Base-by-base conservation (phyloP, 2,888 invertebrate species). In the Quadroppia sp. region DNA sequence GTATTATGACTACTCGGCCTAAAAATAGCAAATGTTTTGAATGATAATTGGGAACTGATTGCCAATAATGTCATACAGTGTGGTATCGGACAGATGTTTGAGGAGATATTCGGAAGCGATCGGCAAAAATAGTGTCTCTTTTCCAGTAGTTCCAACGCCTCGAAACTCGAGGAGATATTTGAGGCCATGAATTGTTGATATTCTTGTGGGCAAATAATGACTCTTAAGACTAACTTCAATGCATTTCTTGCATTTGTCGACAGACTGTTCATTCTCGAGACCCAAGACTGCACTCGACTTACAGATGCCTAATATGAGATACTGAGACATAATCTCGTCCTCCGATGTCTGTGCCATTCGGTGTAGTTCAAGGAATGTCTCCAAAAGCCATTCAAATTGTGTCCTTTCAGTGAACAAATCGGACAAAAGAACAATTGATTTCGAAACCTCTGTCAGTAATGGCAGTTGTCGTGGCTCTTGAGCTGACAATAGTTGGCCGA, bases 371-470 rank as follows among this genome's bases (percentile, higher is more conserved):
- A 89, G 82, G 79, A 88, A 87, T 13, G 87, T 87, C 77, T 89
- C 87, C 79, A 90, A 84, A 87, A 92, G 89, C 89, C 90, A 90
- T 78, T 87, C 87, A 82, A 88, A 91, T 82, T 92, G 92, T 53
- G 87, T 85, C 79, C 87, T 86, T 80, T 91, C 91, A 75, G 81
- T 82, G 78, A 84, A 84, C 74, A 92, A 84, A 82, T 92, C 91
- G 0, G 90, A 90, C 77, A 92, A 86, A 76, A 87, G 86, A 17
- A 90, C 85, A 76, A 89, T 85, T 79, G 89, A 89, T 76, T 42
- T 64, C 20, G 87, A 86, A 6, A 80, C 77, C 23, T 79, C 79
- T 71, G 79, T 78, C 9, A 79, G 73, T 13, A 80, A 72, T 17
- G 74, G 74, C 32, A 74, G 48, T 40, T 61, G 36, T 15, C 30